These are phyloP conservation scores for Caenorhabditis afra DNA, from an alignment of 2,888 invertebrate genomes.

Conservation along the genomic window DNA sequence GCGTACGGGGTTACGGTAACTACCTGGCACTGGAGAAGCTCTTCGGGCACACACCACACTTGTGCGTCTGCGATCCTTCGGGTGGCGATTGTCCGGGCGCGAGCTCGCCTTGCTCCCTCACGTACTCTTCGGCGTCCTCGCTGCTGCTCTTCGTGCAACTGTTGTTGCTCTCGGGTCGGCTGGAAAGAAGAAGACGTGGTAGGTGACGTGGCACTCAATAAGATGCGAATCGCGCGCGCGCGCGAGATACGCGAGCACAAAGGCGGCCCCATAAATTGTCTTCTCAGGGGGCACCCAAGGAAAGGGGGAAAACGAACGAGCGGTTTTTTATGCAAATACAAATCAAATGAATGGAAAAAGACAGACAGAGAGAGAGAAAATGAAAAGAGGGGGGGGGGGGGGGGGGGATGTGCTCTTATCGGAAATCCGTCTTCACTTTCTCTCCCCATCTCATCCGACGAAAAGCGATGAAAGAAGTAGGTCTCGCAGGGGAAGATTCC, in stretches of 20 bases:
- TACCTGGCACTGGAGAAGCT: slow-evolving; percentile 91
- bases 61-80: slow-evolving; percentile 94
- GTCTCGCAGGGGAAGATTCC: slow-evolving; percentile 13
- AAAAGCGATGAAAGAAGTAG: slow-evolving; percentile 43
- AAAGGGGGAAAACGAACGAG: no score
- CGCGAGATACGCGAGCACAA: no score
- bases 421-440: slow-evolving; percentile 53
- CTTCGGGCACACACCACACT: slow-evolving; percentile 98
- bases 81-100: slow-evolving; percentile 60
- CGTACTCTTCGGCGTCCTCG: slow-evolving; percentile 44
- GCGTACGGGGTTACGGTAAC: slow-evolving; percentile 42
- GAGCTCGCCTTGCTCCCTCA: slow-evolving; percentile 60
- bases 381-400: no score
- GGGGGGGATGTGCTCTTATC: slow-evolving; percentile 58
- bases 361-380: neutral
- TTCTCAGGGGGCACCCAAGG: no score
- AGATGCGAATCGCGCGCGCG: no score
- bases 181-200: slow-evolving; percentile 10
- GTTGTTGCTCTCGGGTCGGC: slow-evolving; percentile 14
- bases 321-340: no score
- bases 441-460: slow-evolving; percentile 8
- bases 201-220: no score
- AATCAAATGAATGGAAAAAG: neutral
- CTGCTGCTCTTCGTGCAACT: slow-evolving; percentile 35
- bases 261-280: no score